Percentiles rank a stretch among this genome's conserved stretches.
Evolutionary conservation across 1,140 invertebrate species (phyloP).

Genomic region (Samia ricini): DNA sequence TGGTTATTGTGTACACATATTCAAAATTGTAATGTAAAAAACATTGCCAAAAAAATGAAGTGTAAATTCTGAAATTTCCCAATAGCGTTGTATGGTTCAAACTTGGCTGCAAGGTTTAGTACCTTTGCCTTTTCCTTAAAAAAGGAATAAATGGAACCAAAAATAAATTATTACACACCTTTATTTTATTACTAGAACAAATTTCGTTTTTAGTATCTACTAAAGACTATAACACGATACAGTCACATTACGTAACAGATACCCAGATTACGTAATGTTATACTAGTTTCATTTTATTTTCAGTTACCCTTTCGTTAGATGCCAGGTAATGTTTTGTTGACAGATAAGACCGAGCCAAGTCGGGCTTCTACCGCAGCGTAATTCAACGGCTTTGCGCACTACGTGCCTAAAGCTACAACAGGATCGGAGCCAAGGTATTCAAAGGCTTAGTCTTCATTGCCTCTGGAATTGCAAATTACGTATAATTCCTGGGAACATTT

Average conservation of each 20-base stretch:
- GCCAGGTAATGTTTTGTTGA: conserved; percentile 57
- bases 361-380: conserved; percentile 34
- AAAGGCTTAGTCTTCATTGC: background rate
- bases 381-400: conserved; percentile 48
- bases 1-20: too few species aligned
- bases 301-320: conserved; percentile 34
- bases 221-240: background rate
- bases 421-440: background rate
- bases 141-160: too few species aligned
- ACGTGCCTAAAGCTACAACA: conserved; percentile 39
- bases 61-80: too few species aligned
- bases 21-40: too few species aligned
- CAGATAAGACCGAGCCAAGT: conserved; percentile 59
- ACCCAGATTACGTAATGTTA: conserved; percentile 1
- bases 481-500: too few species aligned
- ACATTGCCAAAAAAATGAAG: too few species aligned
- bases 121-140: too few species aligned
- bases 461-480: background rate
- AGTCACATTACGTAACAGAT: background rate
- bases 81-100: too few species aligned
- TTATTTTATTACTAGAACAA: background rate
- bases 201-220: background rate
- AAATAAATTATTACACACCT: background rate
- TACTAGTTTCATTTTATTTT: conserved; percentile 15
- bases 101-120: too few species aligned